Percentiles rank a stretch among this genome's conserved stretches.
phyloP scores from a whole-genome alignment of 2,797 vertebrate species.

The Bradypodion ventrale region DNA sequence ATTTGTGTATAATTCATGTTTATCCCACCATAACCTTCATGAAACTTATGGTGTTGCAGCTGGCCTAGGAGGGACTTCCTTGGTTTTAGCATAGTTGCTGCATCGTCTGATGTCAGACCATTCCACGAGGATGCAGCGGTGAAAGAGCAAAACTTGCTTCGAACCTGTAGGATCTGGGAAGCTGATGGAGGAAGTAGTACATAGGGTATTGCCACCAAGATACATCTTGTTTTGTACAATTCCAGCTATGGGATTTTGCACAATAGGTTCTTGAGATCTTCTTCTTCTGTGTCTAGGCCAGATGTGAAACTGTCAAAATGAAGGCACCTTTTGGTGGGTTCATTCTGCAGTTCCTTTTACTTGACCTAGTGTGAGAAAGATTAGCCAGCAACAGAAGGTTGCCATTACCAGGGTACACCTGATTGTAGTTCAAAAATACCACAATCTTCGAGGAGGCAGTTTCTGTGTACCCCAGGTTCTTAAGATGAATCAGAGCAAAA shows the following conservation, averaged over 20 bases:
- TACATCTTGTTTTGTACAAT: neutral
- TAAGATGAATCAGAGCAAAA: neutral
- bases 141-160: neutral
- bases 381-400: too few relatives aligned
- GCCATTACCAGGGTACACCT: too few relatives aligned
- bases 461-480: too few relatives aligned
- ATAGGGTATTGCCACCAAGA: neutral
- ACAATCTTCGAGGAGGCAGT: too few relatives aligned
- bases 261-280: neutral
- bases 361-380: too few relatives aligned
- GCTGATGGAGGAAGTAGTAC: neutral
- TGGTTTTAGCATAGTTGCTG: neutral
- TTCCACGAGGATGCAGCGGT: too few relatives aligned
- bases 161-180: neutral
- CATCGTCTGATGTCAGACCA: neutral
- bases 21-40: neutral
- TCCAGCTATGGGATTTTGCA: neutral
- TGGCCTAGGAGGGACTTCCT: neutral
- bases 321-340: too few relatives aligned
- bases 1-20: neutral
- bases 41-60: too few relatives aligned
- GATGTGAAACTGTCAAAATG: too few relatives aligned
- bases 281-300: too few relatives aligned
- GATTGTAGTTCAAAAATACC: too few relatives aligned
- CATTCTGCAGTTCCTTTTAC: too few relatives aligned